These are phyloP conservation scores for Pipra filicauda DNA, from an alignment of 2,113 vertebrate species.

Conservation along the genomic window DNA sequence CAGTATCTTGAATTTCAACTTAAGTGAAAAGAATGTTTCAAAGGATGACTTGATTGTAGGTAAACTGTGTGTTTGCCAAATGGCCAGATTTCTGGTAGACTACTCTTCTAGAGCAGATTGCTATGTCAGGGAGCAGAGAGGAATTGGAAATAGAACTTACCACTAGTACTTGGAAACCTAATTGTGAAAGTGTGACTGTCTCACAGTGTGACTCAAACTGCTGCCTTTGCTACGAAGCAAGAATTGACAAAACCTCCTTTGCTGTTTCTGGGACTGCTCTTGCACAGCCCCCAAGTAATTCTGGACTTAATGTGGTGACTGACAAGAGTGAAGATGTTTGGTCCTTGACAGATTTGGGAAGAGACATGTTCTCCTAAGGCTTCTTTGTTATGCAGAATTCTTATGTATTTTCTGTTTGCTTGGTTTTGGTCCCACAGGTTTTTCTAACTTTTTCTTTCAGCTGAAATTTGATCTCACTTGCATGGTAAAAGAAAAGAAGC, in stretches of 20 bases:
- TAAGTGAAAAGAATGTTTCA: background rate
- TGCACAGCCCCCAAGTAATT: background rate
- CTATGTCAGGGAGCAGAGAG: background rate
- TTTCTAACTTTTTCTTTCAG: slow-evolving; percentile 63
- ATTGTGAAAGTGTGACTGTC: background rate
- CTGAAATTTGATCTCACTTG: slow-evolving; percentile 13
- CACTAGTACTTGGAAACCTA: background rate
- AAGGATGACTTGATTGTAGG: background rate
- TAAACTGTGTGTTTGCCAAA: background rate
- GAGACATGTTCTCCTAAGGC: background rate
- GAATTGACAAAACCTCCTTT: background rate
- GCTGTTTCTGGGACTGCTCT: background rate
- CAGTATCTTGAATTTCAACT: background rate
- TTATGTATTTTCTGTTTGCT: background rate
- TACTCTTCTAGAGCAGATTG: background rate
- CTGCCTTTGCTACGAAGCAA: background rate
- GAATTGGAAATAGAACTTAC: background rate
- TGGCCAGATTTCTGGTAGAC: background rate
- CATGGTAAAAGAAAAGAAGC: slow-evolving; percentile 20
- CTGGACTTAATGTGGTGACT: background rate
- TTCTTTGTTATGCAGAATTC: background rate
- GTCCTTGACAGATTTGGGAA: slow-evolving; percentile 44
- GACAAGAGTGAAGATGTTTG: background rate
- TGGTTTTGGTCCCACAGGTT: slow-evolving; percentile 24
- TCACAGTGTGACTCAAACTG: background rate